Percentiles rank a stretch among this genome's conserved stretches.
Evolutionary conservation across 1,140 invertebrate species (phyloP).

Genomic region (Apocrypta bakeri): DNA sequence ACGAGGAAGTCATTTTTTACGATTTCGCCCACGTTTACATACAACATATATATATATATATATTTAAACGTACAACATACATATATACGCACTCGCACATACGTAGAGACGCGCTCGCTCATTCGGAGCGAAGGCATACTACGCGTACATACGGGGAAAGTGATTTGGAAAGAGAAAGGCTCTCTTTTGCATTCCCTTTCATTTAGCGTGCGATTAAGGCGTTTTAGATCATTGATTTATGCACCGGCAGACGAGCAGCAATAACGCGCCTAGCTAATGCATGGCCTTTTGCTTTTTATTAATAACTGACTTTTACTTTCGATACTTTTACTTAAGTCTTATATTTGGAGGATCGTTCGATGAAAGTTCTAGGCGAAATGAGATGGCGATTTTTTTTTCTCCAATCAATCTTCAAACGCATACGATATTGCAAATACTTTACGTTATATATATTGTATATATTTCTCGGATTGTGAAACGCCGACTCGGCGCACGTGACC

Average conservation of each 20-base stretch:
- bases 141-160: conserved; percentile 57
- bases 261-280: not conserved
- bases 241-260: not conserved
- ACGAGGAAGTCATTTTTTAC: not conserved
- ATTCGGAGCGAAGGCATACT: not conserved
- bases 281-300: not conserved
- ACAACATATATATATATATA: too few species aligned
- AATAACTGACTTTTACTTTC: conserved; percentile 3
- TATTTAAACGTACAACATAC: too few species aligned
- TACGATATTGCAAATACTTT: too few species aligned
- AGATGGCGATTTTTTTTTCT: too few species aligned
- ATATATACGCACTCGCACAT: not conserved
- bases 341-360: too few species aligned
- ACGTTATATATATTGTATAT: too few species aligned
- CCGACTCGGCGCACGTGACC: too few species aligned
- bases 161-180: conserved; percentile 66
- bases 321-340: not conserved
- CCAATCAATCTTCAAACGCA: too few species aligned
- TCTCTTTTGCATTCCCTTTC: conserved; percentile 53
- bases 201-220: conserved; percentile 54
- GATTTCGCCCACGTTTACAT: not conserved
- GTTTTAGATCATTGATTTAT: conserved; percentile 27
- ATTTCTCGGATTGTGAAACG: too few species aligned
- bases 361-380: too few species aligned
- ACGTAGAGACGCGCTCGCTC: not conserved